Evolutionary conservation across 2,888 invertebrate species (phyloP).

Genomic region (Amorpha juglandis): DNA sequence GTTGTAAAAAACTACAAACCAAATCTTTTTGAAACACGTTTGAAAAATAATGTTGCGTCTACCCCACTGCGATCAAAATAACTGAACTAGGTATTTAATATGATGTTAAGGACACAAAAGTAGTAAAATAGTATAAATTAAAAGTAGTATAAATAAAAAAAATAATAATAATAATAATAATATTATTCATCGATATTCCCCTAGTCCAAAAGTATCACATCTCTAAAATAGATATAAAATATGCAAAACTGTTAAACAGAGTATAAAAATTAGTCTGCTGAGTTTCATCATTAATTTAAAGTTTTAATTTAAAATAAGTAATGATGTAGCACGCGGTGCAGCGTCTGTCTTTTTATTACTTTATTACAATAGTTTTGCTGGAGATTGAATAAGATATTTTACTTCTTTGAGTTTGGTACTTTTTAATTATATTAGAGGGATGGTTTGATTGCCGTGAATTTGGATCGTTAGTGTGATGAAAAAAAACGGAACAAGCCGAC

Average conservation of each 20-base stretch:
- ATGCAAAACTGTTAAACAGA: not conserved
- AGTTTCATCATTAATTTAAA: slow-evolving; percentile 3
- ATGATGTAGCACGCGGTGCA: not conserved
- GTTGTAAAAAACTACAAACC: no score
- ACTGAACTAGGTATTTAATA: no score
- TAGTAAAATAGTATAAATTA: no score
- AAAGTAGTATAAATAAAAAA: no score
- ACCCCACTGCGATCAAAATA: no score
- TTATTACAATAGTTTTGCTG: slow-evolving; percentile 1
- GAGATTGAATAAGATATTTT: slow-evolving; percentile 4
- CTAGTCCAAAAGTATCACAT: not conserved
- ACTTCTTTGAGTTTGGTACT: not conserved
- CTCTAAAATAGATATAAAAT: not conserved
- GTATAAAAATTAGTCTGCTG: not conserved
- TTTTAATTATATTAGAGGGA: not conserved
- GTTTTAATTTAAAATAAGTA: not conserved
- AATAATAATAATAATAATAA: no score
- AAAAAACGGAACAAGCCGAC: no score
- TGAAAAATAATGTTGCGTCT: no score
- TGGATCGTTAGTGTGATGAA: not conserved
- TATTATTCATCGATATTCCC: not conserved
- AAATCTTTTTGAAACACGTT: no score
- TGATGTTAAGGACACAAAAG: no score
- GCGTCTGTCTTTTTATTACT: slow-evolving; percentile 9
- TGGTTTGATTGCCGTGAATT: no score